Evolutionary conservation across 2,797 vertebrate genomes (phyloP).

Genomic region (Sebastes aleutianus): DNA sequence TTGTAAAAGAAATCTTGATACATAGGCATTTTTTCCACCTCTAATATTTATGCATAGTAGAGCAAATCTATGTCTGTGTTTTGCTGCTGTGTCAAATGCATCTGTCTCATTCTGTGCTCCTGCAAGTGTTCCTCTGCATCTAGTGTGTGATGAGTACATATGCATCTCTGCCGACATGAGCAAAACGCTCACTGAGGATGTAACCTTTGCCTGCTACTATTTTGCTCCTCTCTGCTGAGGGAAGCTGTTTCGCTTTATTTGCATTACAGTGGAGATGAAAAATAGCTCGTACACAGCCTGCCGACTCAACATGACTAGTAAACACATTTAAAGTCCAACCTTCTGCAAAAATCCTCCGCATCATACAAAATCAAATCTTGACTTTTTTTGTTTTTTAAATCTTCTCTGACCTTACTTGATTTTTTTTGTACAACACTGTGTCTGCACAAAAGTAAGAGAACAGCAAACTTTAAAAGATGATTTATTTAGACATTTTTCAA

Average conservation of each 20-base stretch:
- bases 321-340: conserved; percentile 17
- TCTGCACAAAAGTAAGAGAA: neutral
- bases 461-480: neutral
- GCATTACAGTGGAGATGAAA: conserved; percentile 44
- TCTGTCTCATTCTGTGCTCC: neutral
- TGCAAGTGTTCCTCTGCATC: conserved; percentile 5
- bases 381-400: neutral
- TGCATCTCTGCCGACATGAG: neutral
- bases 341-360: conserved; percentile 2
- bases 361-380: neutral
- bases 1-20: too few relatives aligned
- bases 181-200: conserved; percentile 1
- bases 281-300: conserved; percentile 20
- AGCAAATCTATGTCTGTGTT: neutral
- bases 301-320: conserved; percentile 30
- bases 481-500: neutral
- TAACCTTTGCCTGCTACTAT: conserved; percentile 28
- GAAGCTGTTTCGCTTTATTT: conserved; percentile 57
- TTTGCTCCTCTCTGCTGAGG: conserved; percentile 44
- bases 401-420: conserved; percentile 8
- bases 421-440: neutral
- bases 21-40: too few relatives aligned
- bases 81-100: neutral
- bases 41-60: neutral
- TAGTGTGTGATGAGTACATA: neutral